These are phyloP conservation scores for Eupelmus urozonus DNA, from an alignment of 2,888 invertebrate species.

Conservation along the genomic window DNA sequence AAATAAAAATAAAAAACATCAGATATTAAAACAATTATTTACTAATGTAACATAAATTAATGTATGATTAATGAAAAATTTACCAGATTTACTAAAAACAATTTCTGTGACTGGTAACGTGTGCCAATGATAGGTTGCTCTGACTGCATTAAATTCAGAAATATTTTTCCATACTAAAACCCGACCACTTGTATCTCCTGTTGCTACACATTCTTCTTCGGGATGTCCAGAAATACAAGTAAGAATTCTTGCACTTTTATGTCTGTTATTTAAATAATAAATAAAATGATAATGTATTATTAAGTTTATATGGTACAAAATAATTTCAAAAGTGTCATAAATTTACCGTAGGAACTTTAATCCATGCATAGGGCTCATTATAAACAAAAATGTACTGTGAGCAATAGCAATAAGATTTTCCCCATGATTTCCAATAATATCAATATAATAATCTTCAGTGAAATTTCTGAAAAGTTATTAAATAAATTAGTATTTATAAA, in stretches of 20 bases:
- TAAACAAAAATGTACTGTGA: slow-evolving; percentile 68
- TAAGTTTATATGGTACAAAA: slow-evolving; percentile 8
- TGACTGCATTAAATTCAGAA: slow-evolving; percentile 68
- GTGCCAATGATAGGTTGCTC: slow-evolving; percentile 87
- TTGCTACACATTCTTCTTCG: slow-evolving; percentile 81
- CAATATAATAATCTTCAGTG: slow-evolving; percentile 70
- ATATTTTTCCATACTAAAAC: slow-evolving; percentile 82
- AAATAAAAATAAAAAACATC: not conserved
- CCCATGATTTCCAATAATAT: slow-evolving; percentile 72
- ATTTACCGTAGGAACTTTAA: slow-evolving; percentile 67
- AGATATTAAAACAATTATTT: too few relatives aligned
- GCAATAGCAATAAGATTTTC: slow-evolving; percentile 72
- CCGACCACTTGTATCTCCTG: slow-evolving; percentile 84
- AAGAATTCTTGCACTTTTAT: slow-evolving; percentile 74
- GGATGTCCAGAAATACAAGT: slow-evolving; percentile 86
- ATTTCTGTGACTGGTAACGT: slow-evolving; percentile 84
- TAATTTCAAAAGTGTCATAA: slow-evolving; percentile 1
- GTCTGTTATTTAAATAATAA: slow-evolving; percentile 58
- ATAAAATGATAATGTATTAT: slow-evolving; percentile 20
- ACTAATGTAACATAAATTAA: not conserved
- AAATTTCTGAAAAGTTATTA: slow-evolving; percentile 62
- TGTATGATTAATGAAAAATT: not conserved
- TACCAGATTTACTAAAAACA: slow-evolving; percentile 80
- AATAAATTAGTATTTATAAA: slow-evolving; percentile 42
- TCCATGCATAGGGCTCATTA: slow-evolving; percentile 69